Conservation (phyloP, 1,140 invertebrate species). For the Hydropsyche tenuis region DNA sequence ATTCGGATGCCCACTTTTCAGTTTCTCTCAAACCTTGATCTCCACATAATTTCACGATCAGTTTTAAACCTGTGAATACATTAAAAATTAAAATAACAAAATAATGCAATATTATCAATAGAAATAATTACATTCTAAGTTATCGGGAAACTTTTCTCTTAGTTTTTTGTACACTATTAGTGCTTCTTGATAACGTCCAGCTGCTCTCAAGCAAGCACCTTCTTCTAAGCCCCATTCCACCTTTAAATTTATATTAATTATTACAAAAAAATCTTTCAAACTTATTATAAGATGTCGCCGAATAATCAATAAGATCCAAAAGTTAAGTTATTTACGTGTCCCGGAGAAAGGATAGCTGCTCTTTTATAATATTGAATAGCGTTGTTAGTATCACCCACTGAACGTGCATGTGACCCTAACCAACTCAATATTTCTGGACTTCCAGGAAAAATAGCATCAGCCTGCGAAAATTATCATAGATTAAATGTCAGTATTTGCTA, state of each 20-base stretch:
- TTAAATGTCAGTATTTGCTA: background rate
- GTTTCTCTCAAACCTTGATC: slow-evolving; percentile 60
- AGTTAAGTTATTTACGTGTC: slow-evolving; percentile 52
- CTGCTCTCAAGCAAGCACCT: slow-evolving; percentile 58
- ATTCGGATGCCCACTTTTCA: slow-evolving; percentile 56
- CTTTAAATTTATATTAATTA: slow-evolving; percentile 48
- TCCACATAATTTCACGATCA: slow-evolving; percentile 61
- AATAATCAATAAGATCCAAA: too few species aligned
- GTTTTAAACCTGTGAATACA: slow-evolving; percentile 61
- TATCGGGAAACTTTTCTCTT: slow-evolving; percentile 58
- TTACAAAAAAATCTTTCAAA: too few species aligned
- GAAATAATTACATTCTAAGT: slow-evolving; percentile 57
- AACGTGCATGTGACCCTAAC: slow-evolving; percentile 55
- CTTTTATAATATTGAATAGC: slow-evolving; percentile 58
- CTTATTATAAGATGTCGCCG: background rate
- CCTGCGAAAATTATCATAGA: slow-evolving; percentile 49
- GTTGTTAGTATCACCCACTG: slow-evolving; percentile 50
- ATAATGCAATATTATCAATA: background rate
- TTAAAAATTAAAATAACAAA: too few species aligned
- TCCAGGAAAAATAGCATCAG: slow-evolving; percentile 60
- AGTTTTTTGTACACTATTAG: slow-evolving; percentile 58
- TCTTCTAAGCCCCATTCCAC: slow-evolving; percentile 60
- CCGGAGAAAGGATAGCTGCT: slow-evolving; percentile 57
- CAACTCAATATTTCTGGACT: slow-evolving; percentile 55
- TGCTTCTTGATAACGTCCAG: slow-evolving; percentile 59